These are phyloP conservation scores for Rhabdomys pumilio DNA, from an alignment of 2,797 vertebrate genomes.

Conservation along the genomic window DNA sequence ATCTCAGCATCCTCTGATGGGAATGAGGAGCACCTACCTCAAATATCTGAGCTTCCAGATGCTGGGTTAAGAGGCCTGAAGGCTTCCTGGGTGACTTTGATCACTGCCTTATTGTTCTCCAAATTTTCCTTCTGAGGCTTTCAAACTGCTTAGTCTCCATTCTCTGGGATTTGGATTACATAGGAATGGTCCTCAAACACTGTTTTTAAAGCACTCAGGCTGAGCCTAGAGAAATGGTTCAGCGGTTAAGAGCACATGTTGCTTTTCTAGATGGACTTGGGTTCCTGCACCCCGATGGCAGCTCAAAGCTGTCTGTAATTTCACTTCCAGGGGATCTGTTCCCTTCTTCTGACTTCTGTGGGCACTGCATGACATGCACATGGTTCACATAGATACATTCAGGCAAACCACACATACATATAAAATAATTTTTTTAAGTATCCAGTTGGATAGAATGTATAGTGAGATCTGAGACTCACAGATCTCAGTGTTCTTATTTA, in stretches of 20 bases:
- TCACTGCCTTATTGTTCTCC: constrained; percentile 3
- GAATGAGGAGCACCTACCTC: background rate
- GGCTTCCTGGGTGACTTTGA: constrained; percentile 31
- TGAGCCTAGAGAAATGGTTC: background rate
- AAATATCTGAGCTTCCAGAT: constrained; percentile 5
- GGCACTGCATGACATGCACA: background rate
- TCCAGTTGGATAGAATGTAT: background rate
- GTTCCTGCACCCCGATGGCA: background rate
- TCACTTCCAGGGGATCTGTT: background rate
- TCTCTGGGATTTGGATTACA: constrained; percentile 42
- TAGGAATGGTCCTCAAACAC: background rate
- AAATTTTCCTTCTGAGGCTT: background rate
- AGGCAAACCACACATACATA: background rate
- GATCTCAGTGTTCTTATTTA: constrained; percentile 28
- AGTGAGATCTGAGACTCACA: constrained; percentile 52
- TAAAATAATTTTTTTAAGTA: background rate
- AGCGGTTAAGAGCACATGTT: background rate
- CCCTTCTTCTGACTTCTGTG: background rate
- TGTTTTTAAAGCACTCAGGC: background rate
- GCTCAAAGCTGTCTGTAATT: background rate
- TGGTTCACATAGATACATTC: background rate
- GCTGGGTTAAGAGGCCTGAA: background rate
- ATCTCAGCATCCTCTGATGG: constrained; percentile 42
- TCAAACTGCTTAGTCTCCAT: background rate
- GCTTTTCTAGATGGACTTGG: background rate